These are phyloP conservation scores for Cynopterus sphinx DNA, from an alignment of 2,797 vertebrate species.

Conservation along the genomic window DNA sequence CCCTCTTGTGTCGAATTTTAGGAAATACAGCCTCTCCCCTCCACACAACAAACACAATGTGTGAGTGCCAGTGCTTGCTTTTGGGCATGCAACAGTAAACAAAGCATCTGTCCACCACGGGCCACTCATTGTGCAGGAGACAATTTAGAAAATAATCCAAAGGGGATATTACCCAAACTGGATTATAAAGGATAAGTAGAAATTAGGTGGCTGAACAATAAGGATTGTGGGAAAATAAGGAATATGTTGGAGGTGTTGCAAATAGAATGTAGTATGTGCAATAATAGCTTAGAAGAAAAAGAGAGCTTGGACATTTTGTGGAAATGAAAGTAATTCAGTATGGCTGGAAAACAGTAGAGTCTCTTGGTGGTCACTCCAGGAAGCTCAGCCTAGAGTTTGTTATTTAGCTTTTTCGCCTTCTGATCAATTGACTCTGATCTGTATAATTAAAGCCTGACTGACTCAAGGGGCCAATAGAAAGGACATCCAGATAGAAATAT, in stretches of 20 bases:
- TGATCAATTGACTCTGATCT: background rate
- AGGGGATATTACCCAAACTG: background rate
- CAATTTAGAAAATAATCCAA: background rate
- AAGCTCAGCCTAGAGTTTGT: background rate
- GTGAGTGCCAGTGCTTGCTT: background rate
- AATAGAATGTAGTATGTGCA: background rate
- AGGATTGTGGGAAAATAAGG: background rate
- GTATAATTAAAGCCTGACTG: background rate
- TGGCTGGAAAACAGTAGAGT: background rate
- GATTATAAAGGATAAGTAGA: background rate
- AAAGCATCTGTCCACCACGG: background rate
- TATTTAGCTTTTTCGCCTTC: background rate
- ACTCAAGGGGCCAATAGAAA: background rate
- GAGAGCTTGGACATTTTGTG: background rate
- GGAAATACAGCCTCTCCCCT: constrained; percentile 22
- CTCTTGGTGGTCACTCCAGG: background rate
- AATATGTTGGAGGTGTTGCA: background rate
- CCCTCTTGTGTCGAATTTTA: constrained; percentile 31
- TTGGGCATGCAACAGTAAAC: background rate
- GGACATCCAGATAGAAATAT: background rate
- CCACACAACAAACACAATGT: background rate
- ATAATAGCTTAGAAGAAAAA: background rate
- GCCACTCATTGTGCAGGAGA: background rate
- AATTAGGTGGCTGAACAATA: background rate
- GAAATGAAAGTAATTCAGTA: background rate